Evolutionary conservation across 2,797 vertebrate genomes (phyloP), one percentile per base, ranked within the genome.

Genomic region (Schizopygopsis pylzovi): DNA sequence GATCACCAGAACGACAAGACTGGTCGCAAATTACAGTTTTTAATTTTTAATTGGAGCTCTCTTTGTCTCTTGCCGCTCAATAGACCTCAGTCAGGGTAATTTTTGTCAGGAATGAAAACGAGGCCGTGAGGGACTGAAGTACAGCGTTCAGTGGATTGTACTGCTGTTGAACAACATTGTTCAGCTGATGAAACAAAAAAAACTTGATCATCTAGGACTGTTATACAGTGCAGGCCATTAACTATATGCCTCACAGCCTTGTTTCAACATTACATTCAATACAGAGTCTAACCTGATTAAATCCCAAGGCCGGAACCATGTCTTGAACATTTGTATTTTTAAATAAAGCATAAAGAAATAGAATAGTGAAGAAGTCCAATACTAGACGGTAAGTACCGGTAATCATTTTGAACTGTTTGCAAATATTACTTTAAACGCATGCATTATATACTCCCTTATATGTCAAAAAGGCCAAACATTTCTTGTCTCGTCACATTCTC

Each of bases 1-100:
- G 65, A 80, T 79, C 37, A 2, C 22, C 39, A 59, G 65, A 80
- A 54, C 0, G 1, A 76, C 73, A 71, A 76, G 86, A 37, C 45
- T 22, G 85, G 18, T 10, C 25, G 33, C 70, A 88, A 87, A 86
- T 65, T 71, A 80, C 56, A 83, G 77, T 76, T 59, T 67, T 83
- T 41, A 83, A 67, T 85, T 54, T 72, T 71, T 86, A 88, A 88
- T 88, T 85, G 85, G 79, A 86, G 84, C 47, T 87, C 63, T 85
- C 37, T 83, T 75, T 80, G 41, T 78, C 49, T 82, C 49, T 79
- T 75, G 68, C 37, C 43, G 63, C 79, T 87, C 65, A 71, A 67
- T 81, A 71, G 28, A 16, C 1, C 13, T 33, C 28, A 63, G 59
- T 13, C 59, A 28, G 59, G 25, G 59, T 65, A 3, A 33, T 65